Base-by-base conservation (phyloP, 2,888 invertebrate species). In the Sphecodes monilicornis region DNA sequence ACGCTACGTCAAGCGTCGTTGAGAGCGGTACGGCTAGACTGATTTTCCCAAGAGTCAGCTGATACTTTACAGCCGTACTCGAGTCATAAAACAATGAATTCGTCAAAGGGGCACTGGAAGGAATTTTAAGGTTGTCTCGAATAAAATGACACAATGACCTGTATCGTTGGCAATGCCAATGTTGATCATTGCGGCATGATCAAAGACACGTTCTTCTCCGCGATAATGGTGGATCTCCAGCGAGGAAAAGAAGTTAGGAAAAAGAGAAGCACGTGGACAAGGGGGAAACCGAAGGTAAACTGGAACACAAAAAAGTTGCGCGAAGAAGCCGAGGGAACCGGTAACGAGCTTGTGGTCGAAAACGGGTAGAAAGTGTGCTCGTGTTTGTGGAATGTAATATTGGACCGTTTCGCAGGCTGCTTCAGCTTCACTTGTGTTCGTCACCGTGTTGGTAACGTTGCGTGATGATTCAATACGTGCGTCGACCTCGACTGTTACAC, bases 291-390 rank as follows among this genome's bases (percentile, higher is more conserved):
- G 32, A 22, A 64, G 64, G 64, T 36, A 32, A 64, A 64, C 64
- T 64, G 32, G 32, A 64, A 32, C 32, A 22, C 32, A 32, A 64
- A 70, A 60, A 76, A 84, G 72, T 78, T 72, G 68, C 68, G 76
- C 69, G 68, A 29, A 77, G 77, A 78, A 80, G 75, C 57, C 50
- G n/a, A 39, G 64, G 73, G 46, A 78, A 84, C 81, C 78, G 84
- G 84, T 86, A 86, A 86, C 85, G 84, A 86, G 85, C 68, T 78
- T 80, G 85, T 80, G 84, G 84, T 80, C 75, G 85, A 85, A 84
- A 80, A 75, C 46, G 29, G 41, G 46, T 26, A 78, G 71, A 73
- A 54, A 82, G 68, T 50, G 46, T 69, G 60, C 50, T 32, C 54
- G 82, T 78, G 82, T 84, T 82, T 79, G 76, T 57, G 75, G 69